phyloP scores from a whole-genome alignment of 2,113 vertebrate species.

The Dipodomys stephensi region DNA sequence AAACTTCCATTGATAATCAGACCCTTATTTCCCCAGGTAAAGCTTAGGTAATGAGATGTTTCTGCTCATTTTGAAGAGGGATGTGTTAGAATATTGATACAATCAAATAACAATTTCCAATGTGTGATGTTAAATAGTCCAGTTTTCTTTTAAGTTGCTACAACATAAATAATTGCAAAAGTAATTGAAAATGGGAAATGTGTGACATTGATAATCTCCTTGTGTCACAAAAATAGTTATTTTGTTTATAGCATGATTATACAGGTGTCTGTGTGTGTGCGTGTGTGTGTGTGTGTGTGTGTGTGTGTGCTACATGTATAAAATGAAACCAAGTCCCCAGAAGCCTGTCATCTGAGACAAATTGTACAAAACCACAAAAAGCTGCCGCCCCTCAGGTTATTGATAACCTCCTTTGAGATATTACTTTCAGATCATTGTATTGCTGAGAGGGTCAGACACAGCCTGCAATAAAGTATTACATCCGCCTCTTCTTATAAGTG shows the following conservation, averaged over 20 bases:
- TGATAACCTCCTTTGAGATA: not conserved
- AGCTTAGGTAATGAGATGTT: not conserved
- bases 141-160: slow-evolving; percentile 8
- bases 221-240: not conserved
- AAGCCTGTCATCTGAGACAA: not conserved
- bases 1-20: not conserved
- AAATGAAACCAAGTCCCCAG: not conserved
- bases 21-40: not conserved
- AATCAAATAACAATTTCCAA: slow-evolving; percentile 1
- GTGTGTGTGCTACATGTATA: not conserved
- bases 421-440: not conserved
- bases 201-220: not conserved
- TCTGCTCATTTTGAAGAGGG: not conserved
- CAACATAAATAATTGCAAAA: not conserved
- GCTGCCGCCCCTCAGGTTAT: not conserved
- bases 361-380: not conserved
- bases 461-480: not conserved
- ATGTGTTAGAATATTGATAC: not conserved
- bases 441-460: not conserved
- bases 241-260: not conserved
- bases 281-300: not conserved
- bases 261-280: not conserved
- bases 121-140: not conserved
- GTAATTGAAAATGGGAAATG: not conserved
- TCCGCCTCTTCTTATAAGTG: not conserved